Conservation (phyloP, 2,888 invertebrate species). For the Ophion slaviceki region DNA sequence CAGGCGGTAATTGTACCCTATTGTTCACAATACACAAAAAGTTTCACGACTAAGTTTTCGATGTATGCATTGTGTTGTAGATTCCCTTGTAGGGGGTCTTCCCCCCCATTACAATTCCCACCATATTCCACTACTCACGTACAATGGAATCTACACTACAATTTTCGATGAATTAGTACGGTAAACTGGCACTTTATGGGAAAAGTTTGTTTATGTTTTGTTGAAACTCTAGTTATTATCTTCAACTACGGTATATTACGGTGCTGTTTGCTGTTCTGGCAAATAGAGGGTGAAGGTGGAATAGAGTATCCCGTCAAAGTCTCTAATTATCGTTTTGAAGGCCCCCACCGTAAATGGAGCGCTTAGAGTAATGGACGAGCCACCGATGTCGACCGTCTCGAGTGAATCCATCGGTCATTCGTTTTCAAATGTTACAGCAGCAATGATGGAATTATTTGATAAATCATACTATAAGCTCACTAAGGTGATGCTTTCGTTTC, state of each 20-base stretch:
- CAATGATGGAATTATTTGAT: constrained; percentile 49
- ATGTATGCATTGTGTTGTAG: not conserved
- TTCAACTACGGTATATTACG: not conserved
- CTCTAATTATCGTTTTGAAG: not conserved
- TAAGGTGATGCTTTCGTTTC: constrained; percentile 31
- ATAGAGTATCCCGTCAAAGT: not conserved
- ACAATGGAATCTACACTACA: no score
- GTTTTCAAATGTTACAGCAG: not conserved
- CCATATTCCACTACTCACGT: no score
- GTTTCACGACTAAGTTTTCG: not conserved
- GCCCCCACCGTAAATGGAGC: not conserved
- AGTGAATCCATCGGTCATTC: not conserved
- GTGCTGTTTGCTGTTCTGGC: not conserved
- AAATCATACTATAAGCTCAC: constrained; percentile 33
- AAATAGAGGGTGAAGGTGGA: not conserved
- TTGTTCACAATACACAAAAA: not conserved
- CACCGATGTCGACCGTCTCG: not conserved
- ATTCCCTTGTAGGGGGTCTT: no score
- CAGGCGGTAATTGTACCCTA: not conserved
- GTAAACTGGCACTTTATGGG: constrained; percentile 2
- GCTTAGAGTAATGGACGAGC: not conserved
- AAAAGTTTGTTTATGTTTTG: not conserved
- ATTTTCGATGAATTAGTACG: not conserved
- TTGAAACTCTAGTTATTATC: not conserved
- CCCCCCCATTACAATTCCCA: no score